A percentile compares a stretch with the other conserved stretches of the same genome.
These are phyloP conservation scores for Marmota monax DNA, from an alignment of 2,113 vertebrate species.

Conservation along the genomic window DNA sequence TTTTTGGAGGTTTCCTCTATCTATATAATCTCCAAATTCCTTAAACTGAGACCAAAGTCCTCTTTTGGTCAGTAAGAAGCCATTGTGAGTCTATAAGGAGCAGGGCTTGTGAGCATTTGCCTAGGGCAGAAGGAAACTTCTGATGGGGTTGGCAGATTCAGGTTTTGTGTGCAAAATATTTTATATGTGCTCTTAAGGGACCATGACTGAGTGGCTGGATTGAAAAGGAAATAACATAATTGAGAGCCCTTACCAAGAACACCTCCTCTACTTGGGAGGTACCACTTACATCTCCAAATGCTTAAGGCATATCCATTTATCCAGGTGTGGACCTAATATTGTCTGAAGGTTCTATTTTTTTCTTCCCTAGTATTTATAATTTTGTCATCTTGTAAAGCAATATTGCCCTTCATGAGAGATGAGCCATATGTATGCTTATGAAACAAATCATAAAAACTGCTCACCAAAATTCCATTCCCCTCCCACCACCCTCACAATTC, in stretches of 20 bases:
- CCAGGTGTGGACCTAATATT: background rate
- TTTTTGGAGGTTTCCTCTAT: background rate
- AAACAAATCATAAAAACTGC: background rate
- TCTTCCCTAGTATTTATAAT: background rate
- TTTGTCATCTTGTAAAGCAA: background rate
- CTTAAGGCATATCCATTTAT: background rate
- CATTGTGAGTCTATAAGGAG: background rate
- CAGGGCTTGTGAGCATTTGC: background rate
- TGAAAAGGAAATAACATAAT: background rate
- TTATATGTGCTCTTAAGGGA: background rate
- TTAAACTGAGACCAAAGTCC: background rate
- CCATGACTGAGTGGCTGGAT: background rate
- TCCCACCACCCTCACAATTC: background rate
- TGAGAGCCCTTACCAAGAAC: background rate
- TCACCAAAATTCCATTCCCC: rapidly evolving
- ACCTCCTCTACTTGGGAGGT: background rate
- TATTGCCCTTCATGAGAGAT: background rate
- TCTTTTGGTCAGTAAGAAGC: background rate
- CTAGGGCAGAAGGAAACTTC: background rate
- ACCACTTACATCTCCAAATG: too few relatives aligned
- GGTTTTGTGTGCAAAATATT: background rate
- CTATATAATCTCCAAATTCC: background rate
- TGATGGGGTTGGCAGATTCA: background rate
- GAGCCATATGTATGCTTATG: background rate
- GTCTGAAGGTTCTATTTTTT: background rate